A percentile compares a stretch with the other conserved stretches of the same genome.
Conservation (phyloP, 1,140 invertebrate genomes). For the Lasioglossum albipes region DNA sequence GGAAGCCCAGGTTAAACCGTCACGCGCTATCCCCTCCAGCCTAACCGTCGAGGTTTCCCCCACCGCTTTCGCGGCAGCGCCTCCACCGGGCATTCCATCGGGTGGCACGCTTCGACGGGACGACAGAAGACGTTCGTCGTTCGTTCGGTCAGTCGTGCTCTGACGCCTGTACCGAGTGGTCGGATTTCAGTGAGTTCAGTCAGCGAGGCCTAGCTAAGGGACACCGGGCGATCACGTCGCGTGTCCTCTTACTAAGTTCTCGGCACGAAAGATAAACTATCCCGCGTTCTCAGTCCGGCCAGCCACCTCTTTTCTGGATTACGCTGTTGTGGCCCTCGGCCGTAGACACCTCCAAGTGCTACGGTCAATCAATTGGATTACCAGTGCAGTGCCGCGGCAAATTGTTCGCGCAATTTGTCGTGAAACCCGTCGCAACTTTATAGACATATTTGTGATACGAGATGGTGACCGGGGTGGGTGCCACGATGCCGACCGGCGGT, state of each 20-base stretch:
- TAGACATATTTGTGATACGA: conserved; percentile 44
- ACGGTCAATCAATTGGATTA: conserved; percentile 50
- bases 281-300: neutral
- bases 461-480: conserved; percentile 80
- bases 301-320: conserved; percentile 50
- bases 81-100: conserved; percentile 71
- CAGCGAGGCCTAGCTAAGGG: neutral
- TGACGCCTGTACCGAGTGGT: conserved; percentile 71
- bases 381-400: conserved; percentile 64
- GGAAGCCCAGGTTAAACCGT: conserved; percentile 75
- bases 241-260: conserved; percentile 15
- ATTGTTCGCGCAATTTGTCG: conserved; percentile 39
- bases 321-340: neutral
- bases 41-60: conserved; percentile 45
- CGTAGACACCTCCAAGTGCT: neutral
- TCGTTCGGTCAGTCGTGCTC: conserved; percentile 74
- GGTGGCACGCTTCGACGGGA: conserved; percentile 67
- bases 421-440: neutral
- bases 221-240: neutral
- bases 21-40: conserved; percentile 75
- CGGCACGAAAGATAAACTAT: neutral
- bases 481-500: conserved; percentile 77
- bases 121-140: conserved; percentile 70
- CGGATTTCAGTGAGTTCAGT: conserved; percentile 54
- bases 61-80: conserved; percentile 52